phyloP scores from a whole-genome alignment of 2,113 vertebrate genomes.

The Mastomys natalensis region DNA sequence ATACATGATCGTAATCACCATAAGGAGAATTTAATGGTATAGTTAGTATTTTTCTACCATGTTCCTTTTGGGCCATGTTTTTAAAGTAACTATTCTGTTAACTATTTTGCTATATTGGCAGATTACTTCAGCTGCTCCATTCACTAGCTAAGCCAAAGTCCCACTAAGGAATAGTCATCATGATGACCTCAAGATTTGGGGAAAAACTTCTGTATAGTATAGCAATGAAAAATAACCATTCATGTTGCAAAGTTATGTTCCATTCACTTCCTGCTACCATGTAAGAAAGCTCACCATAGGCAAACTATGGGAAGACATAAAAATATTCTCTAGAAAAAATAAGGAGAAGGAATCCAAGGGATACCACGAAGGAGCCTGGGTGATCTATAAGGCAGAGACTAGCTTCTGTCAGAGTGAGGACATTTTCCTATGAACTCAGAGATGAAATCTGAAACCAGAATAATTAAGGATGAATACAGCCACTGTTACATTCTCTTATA shows the following conservation, averaged over 20 bases:
- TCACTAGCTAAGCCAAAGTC: background rate
- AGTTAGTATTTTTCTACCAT: background rate
- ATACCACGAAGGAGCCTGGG: fast-evolving
- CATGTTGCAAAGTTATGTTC: no score
- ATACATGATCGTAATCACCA: no score
- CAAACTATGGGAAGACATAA: background rate
- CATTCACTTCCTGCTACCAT: background rate
- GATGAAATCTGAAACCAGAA: background rate
- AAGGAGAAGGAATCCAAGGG: background rate
- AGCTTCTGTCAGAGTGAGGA: background rate
- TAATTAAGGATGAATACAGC: background rate
- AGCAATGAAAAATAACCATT: background rate
- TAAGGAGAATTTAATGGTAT: background rate
- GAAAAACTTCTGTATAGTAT: background rate
- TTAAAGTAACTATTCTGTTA: background rate
- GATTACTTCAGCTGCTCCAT: background rate
- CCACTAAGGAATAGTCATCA: background rate
- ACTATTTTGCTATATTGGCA: background rate
- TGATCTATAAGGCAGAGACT: background rate
- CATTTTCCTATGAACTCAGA: background rate
- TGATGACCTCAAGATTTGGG: background rate
- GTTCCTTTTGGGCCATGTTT: background rate
- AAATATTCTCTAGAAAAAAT: background rate
- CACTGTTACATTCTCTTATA: background rate
- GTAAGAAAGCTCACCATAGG: no score